Evolutionary conservation across 2,888 invertebrate species (phyloP), one percentile per base, ranked within the genome.

Genomic region (Leptopilina syphax): DNA sequence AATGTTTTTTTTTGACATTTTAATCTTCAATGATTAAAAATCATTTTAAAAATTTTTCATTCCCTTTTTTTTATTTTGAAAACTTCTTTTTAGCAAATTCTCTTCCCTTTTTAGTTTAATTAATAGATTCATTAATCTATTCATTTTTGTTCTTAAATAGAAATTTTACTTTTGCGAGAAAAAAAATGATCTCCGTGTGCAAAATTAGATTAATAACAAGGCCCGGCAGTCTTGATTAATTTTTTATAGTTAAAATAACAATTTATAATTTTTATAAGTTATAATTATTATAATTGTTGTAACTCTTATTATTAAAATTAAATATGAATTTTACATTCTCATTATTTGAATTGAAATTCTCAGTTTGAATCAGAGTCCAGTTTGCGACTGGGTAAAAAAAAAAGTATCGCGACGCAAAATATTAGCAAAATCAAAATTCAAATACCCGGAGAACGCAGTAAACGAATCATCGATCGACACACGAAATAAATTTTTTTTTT

Each of bases 401-500:
- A 54, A 54, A 34, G 7, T 54, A n/a, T 27, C 70, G 54, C 54
- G 73, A 73, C 54, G 73, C 65, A 77, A 63, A 81, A 34, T 34
- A 34, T 81, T 73, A 81, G 78, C 77, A 65, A 73, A 50, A 80
- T 81, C 77, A 76, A 81, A 80, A 80, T 81, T 63, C 70, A 80
- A 83, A 82, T 83, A 44, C 44, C 44, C 83, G 83, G 83, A 84
- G 80, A 81, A 81, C 68, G 80, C 81, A 8, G 76, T 81, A 82
- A 80, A 76, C 70, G 77, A 80, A 80, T 81, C 85, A 85, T 85
- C 83, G 84, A 57, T 68, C 80, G 66, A 80, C 54, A 83, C 78
- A 80, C 80, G 67, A 82, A 84, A 84, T 83, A 80, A 81, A 84
- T 87, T 81, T 80, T 90, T 88, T 86, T 87, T 86, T 90, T 18